Evolutionary conservation across 2,888 invertebrate species (phyloP), one percentile per base, ranked within the genome.

Genomic region (Eurytoma californica): DNA sequence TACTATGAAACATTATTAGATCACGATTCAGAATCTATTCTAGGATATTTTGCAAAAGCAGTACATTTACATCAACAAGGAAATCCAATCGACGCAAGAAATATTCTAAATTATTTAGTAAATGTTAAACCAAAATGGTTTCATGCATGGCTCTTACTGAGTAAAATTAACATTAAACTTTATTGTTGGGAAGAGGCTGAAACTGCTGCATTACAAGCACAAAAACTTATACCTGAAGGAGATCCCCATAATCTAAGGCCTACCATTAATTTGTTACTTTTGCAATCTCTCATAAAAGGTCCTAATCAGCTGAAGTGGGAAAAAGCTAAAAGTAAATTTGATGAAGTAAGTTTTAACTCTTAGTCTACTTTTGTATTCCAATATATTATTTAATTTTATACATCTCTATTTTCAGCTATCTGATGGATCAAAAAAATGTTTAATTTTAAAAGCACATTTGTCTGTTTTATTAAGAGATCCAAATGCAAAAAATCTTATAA

Each of bases 1-100:
- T 92, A 93, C 87, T 91, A 92, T 70, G 90, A 92, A 65, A 88
- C 89, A 80, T 90, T 95, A 4, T 88, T 93, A 72, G 87, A 91
- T 70, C 88, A 94, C 7, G 92, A 94, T 84, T 88, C 92, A 82
- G 91, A 92, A 81, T 94, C 94, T 0, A 92, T 92, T 84, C 91
- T 93, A 85, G 94, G 92, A 2, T 88, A 92, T 49, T 90, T 95
- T 61, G 92, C 95, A 3, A 92, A 92, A 89, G 93, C 93, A 53
- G 92, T 94, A 80, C 87, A 92, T 74, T 87, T 90, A 20, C 93
- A 91, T 87, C 89, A 92, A 20, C 90, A 91, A 66, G 90, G 92
- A 28, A 90, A 93, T 77, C 92, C 92, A 83, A 85, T 93, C 24
- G 92, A 93, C 80, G 93, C 95, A 0, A 90, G 92, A 82, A 91